A percentile compares a stretch with the other conserved stretches of the same genome.
These are phyloP conservation scores for Meleagris gallopavo DNA, from an alignment of 2,113 vertebrate species.

Conservation along the genomic window DNA sequence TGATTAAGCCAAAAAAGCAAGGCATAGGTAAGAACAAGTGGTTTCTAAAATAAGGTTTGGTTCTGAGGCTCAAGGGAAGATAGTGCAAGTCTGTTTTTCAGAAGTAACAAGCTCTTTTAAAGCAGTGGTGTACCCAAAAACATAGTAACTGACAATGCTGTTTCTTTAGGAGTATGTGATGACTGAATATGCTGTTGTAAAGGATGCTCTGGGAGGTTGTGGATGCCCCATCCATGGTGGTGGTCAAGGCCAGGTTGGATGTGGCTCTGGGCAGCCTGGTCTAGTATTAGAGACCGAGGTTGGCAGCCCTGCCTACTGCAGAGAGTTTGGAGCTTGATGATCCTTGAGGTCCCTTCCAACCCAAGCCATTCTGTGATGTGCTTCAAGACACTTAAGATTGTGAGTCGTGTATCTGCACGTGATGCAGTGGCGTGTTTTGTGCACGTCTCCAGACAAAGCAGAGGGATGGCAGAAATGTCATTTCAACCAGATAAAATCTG, in stretches of 20 bases:
- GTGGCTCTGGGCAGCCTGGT: too few species aligned
- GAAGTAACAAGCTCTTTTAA: not conserved
- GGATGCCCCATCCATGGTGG: too few species aligned
- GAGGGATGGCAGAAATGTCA: not conserved
- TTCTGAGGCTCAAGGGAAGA: not conserved
- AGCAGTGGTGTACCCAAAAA: not conserved
- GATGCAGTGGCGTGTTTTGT: not conserved
- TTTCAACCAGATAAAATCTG: not conserved
- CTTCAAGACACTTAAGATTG: not conserved
- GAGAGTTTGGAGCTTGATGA: too few species aligned
- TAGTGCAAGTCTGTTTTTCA: not conserved
- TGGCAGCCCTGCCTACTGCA: too few species aligned
- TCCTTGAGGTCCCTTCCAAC: too few species aligned
- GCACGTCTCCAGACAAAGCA: constrained; percentile 1
- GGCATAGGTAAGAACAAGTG: not conserved
- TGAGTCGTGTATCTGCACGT: not conserved
- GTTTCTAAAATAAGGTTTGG: not conserved
- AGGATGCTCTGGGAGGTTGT: not conserved
- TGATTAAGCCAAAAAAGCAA: not conserved
- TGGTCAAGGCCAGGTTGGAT: too few species aligned
- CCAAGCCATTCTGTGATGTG: not conserved
- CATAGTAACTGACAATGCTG: not conserved
- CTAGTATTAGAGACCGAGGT: too few species aligned
- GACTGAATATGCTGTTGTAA: not conserved
- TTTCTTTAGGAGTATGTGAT: not conserved